Conservation (phyloP, 2,797 vertebrate genomes). For the Bufotes viridis region DNA sequence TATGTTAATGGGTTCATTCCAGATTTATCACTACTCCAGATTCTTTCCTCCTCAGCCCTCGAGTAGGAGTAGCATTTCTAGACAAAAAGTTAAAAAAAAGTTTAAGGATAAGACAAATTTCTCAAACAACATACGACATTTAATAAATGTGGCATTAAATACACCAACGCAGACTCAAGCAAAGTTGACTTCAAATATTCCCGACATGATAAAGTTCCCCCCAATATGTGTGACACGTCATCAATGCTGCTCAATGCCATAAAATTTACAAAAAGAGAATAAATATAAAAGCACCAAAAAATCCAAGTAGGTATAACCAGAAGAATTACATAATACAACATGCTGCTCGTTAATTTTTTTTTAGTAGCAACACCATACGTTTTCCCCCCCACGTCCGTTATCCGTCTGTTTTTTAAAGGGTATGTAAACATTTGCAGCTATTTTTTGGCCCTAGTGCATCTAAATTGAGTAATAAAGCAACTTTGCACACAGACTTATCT, state of each 20-base stretch:
- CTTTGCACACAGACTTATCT: background rate
- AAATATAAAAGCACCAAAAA: slow-evolving; percentile 34
- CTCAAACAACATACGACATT: too few relatives aligned
- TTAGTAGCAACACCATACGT: background rate
- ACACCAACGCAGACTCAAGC: too few relatives aligned
- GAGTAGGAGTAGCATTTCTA: too few relatives aligned
- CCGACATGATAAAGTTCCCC: too few relatives aligned
- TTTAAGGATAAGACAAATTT: too few relatives aligned
- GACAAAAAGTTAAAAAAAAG: too few relatives aligned
- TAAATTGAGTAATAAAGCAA: background rate
- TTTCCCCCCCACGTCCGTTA: too few relatives aligned
- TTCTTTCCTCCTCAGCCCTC: too few relatives aligned
- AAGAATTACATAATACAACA: background rate
- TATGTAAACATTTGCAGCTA: background rate
- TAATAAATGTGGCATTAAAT: too few relatives aligned
- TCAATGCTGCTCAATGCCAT: background rate
- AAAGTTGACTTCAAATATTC: too few relatives aligned
- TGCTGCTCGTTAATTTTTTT: background rate
- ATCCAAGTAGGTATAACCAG: background rate
- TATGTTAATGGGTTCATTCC: too few relatives aligned
- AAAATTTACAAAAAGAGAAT: background rate
- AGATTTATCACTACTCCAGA: too few relatives aligned
- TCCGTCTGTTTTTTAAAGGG: background rate
- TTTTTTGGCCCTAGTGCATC: background rate
- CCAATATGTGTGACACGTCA: background rate